Percentiles rank a stretch among this genome's conserved stretches.
Conservation (phyloP, 2,888 invertebrate genomes). For the Cephus pygmeus region DNA sequence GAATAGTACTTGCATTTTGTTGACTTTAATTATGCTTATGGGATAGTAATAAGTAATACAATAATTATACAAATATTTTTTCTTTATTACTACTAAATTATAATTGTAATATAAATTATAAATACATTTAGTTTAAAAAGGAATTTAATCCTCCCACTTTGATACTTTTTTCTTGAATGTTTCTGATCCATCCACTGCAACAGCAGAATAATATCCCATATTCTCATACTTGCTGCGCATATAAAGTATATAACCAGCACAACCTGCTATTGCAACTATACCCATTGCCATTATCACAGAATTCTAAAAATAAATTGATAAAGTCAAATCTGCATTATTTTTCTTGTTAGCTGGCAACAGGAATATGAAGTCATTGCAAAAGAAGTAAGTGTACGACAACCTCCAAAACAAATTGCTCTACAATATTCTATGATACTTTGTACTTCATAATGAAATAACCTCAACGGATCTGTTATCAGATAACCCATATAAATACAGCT, state of each 20-base stretch:
- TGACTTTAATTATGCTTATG: neutral
- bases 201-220: conserved; percentile 83
- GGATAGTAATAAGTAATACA: neutral
- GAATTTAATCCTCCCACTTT: conserved; percentile 74
- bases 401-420: neutral
- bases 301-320: conserved; percentile 74
- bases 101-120: conserved; percentile 6
- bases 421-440: neutral
- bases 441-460: neutral
- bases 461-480: neutral
- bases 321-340: neutral
- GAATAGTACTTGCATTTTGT: neutral
- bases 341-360: neutral
- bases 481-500: neutral
- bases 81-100: neutral
- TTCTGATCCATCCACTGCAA: conserved; percentile 82
- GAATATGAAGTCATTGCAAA: neutral
- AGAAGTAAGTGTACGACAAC: neutral
- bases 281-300: conserved; percentile 87
- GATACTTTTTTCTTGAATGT: conserved; percentile 80
- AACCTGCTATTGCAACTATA: conserved; percentile 77
- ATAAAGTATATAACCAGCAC: conserved; percentile 85
- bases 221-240: conserved; percentile 85
- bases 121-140: neutral
- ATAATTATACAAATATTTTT: neutral